phyloP scores from a whole-genome alignment of 1,140 invertebrate species.

The Musca vetustissima region DNA sequence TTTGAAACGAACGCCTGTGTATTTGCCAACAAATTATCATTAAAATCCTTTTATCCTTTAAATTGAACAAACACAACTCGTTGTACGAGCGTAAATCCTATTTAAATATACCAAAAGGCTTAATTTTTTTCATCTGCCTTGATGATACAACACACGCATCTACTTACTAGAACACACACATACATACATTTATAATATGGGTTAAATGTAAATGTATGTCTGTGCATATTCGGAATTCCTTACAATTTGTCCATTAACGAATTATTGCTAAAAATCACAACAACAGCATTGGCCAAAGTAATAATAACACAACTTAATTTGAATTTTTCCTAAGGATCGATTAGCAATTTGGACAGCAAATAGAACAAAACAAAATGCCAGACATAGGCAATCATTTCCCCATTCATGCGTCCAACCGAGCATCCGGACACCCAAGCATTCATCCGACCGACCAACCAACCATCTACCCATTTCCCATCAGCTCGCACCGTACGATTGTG shows the following conservation, averaged over 20 bases:
- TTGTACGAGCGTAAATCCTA: constrained; percentile 18
- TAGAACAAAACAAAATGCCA: too few species aligned
- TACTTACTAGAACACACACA: not conserved
- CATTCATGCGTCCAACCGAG: not conserved
- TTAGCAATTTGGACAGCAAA: not conserved
- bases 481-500: too few species aligned
- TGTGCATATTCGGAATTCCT: not conserved
- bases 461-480: not conserved
- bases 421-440: not conserved
- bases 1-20: not conserved
- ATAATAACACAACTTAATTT: constrained; percentile 17
- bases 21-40: constrained; percentile 14
- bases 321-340: constrained; percentile 13
- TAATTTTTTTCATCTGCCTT: too few species aligned
- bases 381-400: not conserved
- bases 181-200: not conserved
- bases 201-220: not conserved
- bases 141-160: not conserved
- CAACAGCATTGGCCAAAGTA: not conserved
- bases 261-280: constrained; percentile 21
- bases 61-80: constrained; percentile 15
- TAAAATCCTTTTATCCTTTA: constrained; percentile 23
- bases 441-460: not conserved
- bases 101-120: constrained; percentile 6
- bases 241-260: constrained; percentile 20